phyloP scores from a whole-genome alignment of 2,113 vertebrate species.

The Rattus norvegicus region DNA sequence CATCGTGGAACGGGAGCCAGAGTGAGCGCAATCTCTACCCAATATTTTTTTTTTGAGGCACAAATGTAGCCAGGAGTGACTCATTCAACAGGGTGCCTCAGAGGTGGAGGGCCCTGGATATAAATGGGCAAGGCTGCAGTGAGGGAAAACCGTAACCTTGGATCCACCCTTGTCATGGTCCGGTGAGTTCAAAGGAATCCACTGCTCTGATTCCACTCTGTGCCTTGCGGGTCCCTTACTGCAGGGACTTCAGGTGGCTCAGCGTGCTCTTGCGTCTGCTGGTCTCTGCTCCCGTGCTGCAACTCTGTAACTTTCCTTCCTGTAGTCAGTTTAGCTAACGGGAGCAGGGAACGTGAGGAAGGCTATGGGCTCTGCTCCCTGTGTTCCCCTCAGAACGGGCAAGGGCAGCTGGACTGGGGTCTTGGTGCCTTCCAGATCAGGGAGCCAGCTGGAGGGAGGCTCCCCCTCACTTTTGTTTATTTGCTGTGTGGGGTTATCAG shows the following conservation, averaged over 20 bases:
- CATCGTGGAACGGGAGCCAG: slow-evolving; percentile 75
- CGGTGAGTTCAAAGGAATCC: slow-evolving; percentile 67
- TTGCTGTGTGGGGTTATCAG: neutral
- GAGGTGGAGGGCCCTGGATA: slow-evolving; percentile 72
- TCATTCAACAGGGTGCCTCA: slow-evolving; percentile 77
- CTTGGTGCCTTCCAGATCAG: neutral
- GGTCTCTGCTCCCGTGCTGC: slow-evolving; percentile 11
- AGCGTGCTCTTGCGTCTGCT: neutral
- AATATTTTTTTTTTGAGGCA: slow-evolving; percentile 78
- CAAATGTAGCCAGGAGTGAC: slow-evolving; percentile 71
- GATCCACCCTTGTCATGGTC: slow-evolving; percentile 11
- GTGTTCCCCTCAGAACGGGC: neutral
- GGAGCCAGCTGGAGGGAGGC: too few relatives aligned
- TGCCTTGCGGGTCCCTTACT: neutral
- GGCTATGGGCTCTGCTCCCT: neutral
- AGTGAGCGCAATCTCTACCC: slow-evolving; percentile 73
- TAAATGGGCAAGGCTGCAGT: slow-evolving; percentile 61
- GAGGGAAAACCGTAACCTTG: slow-evolving; percentile 67
- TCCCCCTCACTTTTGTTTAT: neutral
- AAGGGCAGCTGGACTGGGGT: neutral
- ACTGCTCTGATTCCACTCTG: slow-evolving; percentile 48
- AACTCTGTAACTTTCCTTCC: neutral
- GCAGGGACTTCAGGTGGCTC: slow-evolving; percentile 59
- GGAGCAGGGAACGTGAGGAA: neutral
- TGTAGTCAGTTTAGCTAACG: neutral